Percentiles rank a stretch among this genome's conserved stretches.
These are phyloP conservation scores for Bubo scandiacus DNA, from an alignment of 2,113 vertebrate genomes.

Conservation along the genomic window DNA sequence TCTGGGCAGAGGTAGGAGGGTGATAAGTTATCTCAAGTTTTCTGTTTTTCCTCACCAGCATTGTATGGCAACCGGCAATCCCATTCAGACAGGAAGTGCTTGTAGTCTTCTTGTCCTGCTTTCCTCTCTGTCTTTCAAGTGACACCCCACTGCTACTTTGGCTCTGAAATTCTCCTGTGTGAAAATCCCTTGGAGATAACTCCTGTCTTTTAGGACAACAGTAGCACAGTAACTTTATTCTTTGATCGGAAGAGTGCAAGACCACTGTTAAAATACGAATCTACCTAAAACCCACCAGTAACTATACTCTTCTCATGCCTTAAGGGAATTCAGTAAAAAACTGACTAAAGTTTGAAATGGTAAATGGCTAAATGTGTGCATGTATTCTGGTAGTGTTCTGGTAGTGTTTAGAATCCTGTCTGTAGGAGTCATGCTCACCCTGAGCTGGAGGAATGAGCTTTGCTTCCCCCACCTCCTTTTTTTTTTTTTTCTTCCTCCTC, in stretches of 20 bases:
- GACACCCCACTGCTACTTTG: background rate
- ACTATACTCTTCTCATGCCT: background rate
- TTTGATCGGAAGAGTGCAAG: background rate
- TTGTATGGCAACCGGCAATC: background rate
- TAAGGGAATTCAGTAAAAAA: background rate
- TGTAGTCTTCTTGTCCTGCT: background rate
- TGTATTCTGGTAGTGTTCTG: background rate
- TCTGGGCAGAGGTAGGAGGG: background rate
- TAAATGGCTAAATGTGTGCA: background rate
- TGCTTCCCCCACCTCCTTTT: background rate
- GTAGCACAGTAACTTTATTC: background rate
- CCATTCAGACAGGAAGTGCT: background rate
- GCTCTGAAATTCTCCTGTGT: background rate
- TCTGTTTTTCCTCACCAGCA: background rate
- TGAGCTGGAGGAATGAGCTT: background rate
- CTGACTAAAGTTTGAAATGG: background rate
- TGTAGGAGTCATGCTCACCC: background rate
- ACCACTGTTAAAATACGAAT: background rate
- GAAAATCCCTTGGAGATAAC: background rate
- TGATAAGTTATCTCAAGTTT: background rate
- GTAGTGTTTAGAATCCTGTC: background rate
- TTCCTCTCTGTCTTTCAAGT: background rate
- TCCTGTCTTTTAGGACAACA: background rate
- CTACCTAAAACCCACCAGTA: background rate
- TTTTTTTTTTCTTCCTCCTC: too few species aligned